Percentiles rank a stretch among this genome's conserved stretches.
Conservation (phyloP, 2,888 invertebrate genomes). For the Calephelis perditalis region DNA sequence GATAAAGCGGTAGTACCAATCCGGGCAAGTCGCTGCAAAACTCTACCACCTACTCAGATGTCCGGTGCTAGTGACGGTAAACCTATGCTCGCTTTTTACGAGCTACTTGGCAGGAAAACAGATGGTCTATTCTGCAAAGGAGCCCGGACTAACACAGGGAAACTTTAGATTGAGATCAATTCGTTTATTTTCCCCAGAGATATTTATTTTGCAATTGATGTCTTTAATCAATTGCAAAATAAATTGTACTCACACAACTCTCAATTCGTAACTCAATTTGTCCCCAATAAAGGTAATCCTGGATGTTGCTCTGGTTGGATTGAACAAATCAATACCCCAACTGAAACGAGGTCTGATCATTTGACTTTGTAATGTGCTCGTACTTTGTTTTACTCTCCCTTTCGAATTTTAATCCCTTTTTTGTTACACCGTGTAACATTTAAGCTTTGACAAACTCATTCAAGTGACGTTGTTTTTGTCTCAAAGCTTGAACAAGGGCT, state of each 20-base stretch:
- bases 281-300: conserved; percentile 7
- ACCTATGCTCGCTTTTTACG: too few species aligned
- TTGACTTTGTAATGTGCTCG: conserved; percentile 9
- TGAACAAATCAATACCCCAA: conserved; percentile 9
- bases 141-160: too few species aligned
- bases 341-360: conserved; percentile 5
- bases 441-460: too few species aligned
- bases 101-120: too few species aligned
- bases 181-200: not conserved
- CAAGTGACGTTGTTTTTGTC: too few species aligned
- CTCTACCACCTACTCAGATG: too few species aligned
- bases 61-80: too few species aligned
- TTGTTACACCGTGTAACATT: conserved; percentile 1
- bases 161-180: not conserved
- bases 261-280: conserved; percentile 1
- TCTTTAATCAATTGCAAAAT: not conserved
- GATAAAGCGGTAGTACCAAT: too few species aligned
- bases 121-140: too few species aligned
- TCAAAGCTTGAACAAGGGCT: too few species aligned
- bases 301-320: conserved; percentile 1
- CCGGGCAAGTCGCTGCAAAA: too few species aligned
- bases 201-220: not conserved
- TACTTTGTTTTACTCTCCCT: conserved; percentile 6
- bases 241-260: not conserved
- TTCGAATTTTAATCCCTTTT: conserved; percentile 2